These are phyloP conservation scores for Actenoides lindsayi DNA, from an alignment of 2,113 vertebrate species.

Conservation along the genomic window DNA sequence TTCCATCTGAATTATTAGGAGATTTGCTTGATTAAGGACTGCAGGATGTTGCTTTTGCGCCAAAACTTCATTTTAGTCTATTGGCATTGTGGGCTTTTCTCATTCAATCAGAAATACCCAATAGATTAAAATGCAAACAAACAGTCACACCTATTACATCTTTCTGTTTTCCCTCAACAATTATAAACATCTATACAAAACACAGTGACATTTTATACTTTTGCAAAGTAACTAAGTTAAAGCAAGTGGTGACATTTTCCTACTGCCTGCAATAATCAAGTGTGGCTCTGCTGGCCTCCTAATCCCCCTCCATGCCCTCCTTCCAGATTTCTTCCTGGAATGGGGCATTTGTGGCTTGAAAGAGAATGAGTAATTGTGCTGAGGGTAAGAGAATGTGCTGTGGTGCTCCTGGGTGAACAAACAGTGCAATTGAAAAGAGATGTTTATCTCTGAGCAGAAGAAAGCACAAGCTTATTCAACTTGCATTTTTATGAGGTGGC, in stretches of 20 bases:
- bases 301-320: background rate
- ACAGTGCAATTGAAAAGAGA: background rate
- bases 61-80: background rate
- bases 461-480: background rate
- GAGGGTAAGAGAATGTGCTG: background rate
- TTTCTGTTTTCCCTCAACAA: background rate
- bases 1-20: background rate
- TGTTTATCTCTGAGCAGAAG: background rate
- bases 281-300: background rate
- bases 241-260: background rate
- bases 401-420: background rate
- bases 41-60: background rate
- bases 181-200: background rate
- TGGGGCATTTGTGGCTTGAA: background rate
- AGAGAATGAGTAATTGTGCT: background rate
- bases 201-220: background rate
- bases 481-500: background rate
- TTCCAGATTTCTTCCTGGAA: background rate
- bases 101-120: background rate
- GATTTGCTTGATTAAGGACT: background rate
- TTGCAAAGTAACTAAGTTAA: background rate
- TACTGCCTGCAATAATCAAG: background rate
- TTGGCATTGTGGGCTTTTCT: background rate
- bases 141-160: background rate
- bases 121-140: background rate